phyloP scores from a whole-genome alignment of 2,113 vertebrate species.

The Mormyrus iriodes region DNA sequence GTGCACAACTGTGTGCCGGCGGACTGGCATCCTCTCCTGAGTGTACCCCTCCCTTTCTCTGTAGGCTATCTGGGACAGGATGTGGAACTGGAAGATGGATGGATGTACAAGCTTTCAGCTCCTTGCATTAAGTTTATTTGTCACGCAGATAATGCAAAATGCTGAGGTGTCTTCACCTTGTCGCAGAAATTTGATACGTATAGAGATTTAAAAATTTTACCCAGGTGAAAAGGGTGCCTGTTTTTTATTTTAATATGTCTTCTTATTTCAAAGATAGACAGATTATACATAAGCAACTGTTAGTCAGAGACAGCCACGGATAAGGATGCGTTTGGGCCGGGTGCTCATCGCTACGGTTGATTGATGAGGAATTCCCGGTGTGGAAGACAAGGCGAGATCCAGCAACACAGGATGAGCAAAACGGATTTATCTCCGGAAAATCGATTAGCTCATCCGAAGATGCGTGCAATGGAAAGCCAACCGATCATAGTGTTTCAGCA shows the following conservation, averaged over 20 bases:
- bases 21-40: background rate
- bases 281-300: background rate
- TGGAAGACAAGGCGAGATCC: slow-evolving; percentile 44
- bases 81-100: background rate
- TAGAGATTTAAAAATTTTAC: background rate
- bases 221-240: background rate
- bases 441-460: slow-evolving; percentile 40
- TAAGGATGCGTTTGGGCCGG: background rate
- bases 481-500: slow-evolving; percentile 18
- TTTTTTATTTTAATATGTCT: background rate
- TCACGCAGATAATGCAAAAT: background rate
- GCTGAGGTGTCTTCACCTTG: background rate
- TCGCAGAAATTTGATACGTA: background rate
- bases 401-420: slow-evolving; percentile 45
- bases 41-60: too few species aligned
- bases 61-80: background rate
- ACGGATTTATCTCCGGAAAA: slow-evolving; percentile 54
- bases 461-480: slow-evolving; percentile 12
- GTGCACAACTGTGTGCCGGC: background rate
- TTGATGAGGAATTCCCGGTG: slow-evolving; percentile 51
- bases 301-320: background rate
- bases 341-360: slow-evolving; percentile 35
- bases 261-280: background rate
- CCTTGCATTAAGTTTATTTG: background rate
- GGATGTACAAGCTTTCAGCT: background rate